Base-by-base conservation (phyloP, 2,113 vertebrate species). In the Limnothrissa miodon region DNA sequence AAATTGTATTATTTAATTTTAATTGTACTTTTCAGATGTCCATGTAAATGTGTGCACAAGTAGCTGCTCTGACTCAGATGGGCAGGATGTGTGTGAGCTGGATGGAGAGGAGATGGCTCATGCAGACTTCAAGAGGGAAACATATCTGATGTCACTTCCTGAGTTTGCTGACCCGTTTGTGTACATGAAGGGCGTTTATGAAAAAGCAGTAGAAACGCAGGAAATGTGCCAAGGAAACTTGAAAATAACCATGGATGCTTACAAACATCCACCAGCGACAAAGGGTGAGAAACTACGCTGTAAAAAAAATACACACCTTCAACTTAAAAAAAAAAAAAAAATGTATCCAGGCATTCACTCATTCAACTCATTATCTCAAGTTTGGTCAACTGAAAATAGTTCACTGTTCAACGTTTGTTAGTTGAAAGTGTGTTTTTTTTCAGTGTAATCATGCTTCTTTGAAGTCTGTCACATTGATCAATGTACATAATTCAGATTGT, bases 271-370 rank as follows among this genome's bases (percentile, higher is more conserved):
- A 0, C 21, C 39, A 17, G 78, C 80, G 17, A 1, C 39, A 62
- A 39, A 78, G 33, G 83, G 89, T 90, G 81, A 87, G 66, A 42
- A 42, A n/a, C n/a, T n/a, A n/a, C n/a, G n/a, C n/a, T n/a, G n/a
- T n/a, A n/a, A n/a, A n/a, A n/a, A n/a, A n/a, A n/a, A n/a, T n/a
- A n/a, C n/a, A n/a, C n/a, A n/a, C n/a, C n/a, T n/a, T n/a, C n/a
- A n/a, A n/a, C n/a, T n/a, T n/a, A n/a, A n/a, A n/a, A n/a, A n/a
- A n/a, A n/a, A n/a, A n/a, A n/a, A n/a, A n/a, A n/a, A n/a, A n/a
- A n/a, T n/a, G n/a, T n/a, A n/a, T n/a, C n/a, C n/a, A n/a, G n/a
- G n/a, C n/a, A n/a, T n/a, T n/a, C n/a, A n/a, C n/a, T n/a, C n/a
- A n/a, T n/a, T n/a, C n/a, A n/a, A n/a, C n/a, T n/a, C n/a, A n/a